A percentile compares a stretch with the other conserved stretches of the same genome.
Conservation (phyloP, 1,140 invertebrate species). For the Bombus fervidus region DNA sequence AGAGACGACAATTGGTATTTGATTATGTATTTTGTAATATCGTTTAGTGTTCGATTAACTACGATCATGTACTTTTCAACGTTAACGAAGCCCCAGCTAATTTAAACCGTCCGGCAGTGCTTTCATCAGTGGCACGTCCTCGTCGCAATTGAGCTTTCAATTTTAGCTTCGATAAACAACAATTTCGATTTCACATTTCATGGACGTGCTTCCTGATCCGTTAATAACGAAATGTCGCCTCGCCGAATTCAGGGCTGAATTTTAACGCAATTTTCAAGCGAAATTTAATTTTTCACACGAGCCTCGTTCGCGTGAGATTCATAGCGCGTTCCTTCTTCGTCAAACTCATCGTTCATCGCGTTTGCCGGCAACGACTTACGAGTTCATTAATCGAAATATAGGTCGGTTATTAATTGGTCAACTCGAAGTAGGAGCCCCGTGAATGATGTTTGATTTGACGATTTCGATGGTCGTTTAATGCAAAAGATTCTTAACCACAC, state of each 20-base stretch:
- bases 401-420: not conserved
- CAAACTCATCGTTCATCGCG: not conserved
- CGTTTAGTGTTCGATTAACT: not conserved
- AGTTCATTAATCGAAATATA: not conserved
- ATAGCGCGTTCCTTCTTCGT: not conserved
- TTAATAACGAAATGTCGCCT: constrained; percentile 25
- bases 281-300: constrained; percentile 22
- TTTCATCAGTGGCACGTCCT: constrained; percentile 14
- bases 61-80: not conserved
- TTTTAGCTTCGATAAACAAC: constrained; percentile 38
- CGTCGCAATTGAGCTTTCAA: constrained; percentile 22
- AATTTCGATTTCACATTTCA: constrained; percentile 33
- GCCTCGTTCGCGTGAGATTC: too few relatives aligned
- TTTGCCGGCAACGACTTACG: not conserved
- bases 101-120: not conserved
- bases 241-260: constrained; percentile 13
- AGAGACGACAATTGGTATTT: not conserved
- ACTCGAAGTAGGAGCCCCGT: not conserved
- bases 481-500: too few relatives aligned
- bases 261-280: constrained; percentile 1
- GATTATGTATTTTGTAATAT: not conserved
- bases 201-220: constrained; percentile 18
- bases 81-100: constrained; percentile 1
- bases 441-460: too few relatives aligned
- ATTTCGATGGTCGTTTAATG: too few relatives aligned